A percentile compares a stretch with the other conserved stretches of the same genome.
Evolutionary conservation across 1,140 invertebrate genomes (phyloP).

Genomic region (Rhagoletis pomonella): DNA sequence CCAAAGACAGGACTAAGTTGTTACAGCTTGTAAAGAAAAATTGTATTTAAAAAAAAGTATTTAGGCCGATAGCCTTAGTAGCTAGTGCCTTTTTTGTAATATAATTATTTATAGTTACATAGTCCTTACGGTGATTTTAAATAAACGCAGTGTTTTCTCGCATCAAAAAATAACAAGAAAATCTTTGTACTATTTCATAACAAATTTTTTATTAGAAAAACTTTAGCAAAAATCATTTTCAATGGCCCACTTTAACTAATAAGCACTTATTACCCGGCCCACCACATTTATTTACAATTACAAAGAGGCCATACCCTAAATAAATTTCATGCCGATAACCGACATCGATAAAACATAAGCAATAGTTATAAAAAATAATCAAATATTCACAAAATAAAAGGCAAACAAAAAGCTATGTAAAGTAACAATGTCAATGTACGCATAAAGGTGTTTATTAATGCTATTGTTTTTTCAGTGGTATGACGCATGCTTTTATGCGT

Average conservation of each 20-base stretch:
- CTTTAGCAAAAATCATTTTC: too few relatives aligned
- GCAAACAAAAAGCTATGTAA: neutral
- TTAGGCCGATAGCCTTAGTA: too few relatives aligned
- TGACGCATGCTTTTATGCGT: neutral
- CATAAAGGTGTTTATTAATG: neutral
- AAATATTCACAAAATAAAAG: neutral
- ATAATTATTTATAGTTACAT: too few relatives aligned
- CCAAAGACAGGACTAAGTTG: too few relatives aligned
- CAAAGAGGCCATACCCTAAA: neutral
- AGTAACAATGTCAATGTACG: neutral
- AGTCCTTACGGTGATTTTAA: too few relatives aligned
- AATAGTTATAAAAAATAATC: neutral
- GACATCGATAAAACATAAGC: neutral
- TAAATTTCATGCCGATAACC: neutral
- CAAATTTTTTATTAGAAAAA: too few relatives aligned
- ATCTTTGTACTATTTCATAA: too few relatives aligned
- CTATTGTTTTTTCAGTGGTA: neutral
- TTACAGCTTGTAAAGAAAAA: too few relatives aligned
- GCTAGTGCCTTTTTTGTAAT: too few relatives aligned
- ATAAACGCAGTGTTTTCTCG: too few relatives aligned
- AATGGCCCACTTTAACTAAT: slow-evolving; percentile 4
- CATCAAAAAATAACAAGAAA: too few relatives aligned
- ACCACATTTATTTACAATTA: neutral
- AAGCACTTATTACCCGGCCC: neutral
- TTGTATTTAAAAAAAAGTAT: too few relatives aligned